These are phyloP conservation scores for Rhipidura dahli DNA, from an alignment of 2,113 vertebrate species.

Conservation along the genomic window DNA sequence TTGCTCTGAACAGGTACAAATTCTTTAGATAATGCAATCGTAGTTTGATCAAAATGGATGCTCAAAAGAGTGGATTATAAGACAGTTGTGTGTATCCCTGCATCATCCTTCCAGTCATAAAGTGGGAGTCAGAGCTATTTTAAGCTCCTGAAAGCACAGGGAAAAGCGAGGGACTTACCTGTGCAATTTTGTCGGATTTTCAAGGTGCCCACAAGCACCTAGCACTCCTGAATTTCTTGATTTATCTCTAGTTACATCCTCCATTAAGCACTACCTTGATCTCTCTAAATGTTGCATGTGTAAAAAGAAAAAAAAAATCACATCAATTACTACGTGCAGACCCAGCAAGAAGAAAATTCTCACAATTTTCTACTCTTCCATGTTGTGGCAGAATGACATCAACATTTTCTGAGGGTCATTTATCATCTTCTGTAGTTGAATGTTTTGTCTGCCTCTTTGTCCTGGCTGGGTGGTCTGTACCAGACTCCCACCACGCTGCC, in stretches of 20 bases:
- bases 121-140: background rate
- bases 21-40: background rate
- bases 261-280: background rate
- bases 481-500: background rate
- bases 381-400: background rate
- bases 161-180: background rate
- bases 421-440: background rate
- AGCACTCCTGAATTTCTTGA: background rate
- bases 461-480: background rate
- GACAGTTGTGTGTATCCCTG: background rate
- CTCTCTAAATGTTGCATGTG: background rate
- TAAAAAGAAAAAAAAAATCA: background rate
- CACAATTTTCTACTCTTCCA: background rate
- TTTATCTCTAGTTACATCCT: background rate
- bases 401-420: background rate
- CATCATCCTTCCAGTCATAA: background rate
- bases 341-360: background rate
- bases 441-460: background rate
- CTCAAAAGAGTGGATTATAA: background rate
- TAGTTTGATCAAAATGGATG: background rate
- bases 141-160: background rate
- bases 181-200: background rate
- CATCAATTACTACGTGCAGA: background rate
- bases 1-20: background rate
- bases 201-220: background rate